Evolutionary conservation across 2,888 invertebrate genomes (phyloP).

Genomic region (Cosmia trapezina): DNA sequence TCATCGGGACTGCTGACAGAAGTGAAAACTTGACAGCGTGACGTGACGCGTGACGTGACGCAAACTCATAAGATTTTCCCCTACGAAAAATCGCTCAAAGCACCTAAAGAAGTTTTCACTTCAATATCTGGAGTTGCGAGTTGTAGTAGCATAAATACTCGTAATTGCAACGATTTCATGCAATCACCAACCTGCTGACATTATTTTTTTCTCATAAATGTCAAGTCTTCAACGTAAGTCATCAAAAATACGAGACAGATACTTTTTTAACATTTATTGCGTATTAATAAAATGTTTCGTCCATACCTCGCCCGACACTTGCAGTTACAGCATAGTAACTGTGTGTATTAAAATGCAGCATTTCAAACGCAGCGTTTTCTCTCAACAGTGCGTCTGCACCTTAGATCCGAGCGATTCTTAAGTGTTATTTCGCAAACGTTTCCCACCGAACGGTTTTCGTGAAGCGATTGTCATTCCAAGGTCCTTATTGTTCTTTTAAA

Average conservation of each 20-base stretch:
- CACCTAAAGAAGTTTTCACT: no score
- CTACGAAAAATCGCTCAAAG: no score
- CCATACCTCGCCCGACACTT: background rate
- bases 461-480: conserved; percentile 76
- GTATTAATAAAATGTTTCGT: background rate
- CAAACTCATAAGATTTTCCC: no score
- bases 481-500: conserved; percentile 74
- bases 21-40: no score
- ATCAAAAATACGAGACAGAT: background rate
- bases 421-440: conserved; percentile 71
- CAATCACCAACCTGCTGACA: background rate
- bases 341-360: conserved; percentile 3
- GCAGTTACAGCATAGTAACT: background rate
- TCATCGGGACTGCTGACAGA: no score
- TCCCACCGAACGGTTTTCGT: conserved; percentile 64
- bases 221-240: background rate
- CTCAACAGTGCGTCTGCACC: conserved; percentile 39
- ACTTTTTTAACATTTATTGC: background rate
- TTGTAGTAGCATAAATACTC: background rate
- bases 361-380: conserved; percentile 53
- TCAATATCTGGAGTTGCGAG: background rate
- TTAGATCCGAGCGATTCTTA: conserved; percentile 56
- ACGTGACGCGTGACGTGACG: no score
- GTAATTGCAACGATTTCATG: conserved; percentile 11
- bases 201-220: conserved; percentile 16